Base-by-base conservation (phyloP, 2,888 invertebrate genomes). In the Anoplius nigerrimus region DNA sequence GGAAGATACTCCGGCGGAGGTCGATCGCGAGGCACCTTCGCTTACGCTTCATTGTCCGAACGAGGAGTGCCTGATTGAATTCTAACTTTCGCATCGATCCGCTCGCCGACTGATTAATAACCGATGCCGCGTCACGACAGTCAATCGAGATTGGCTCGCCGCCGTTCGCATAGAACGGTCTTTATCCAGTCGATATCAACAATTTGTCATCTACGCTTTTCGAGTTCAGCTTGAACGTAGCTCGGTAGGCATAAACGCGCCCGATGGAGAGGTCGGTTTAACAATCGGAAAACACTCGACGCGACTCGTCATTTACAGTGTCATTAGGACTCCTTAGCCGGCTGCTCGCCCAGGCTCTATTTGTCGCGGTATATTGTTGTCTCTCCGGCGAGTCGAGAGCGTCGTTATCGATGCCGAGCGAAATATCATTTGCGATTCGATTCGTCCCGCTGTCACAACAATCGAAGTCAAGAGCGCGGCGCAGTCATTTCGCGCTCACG, bases 391-490 rank as follows among this genome's bases (percentile, higher is more conserved):
- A 8, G n/a, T 46, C 51, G 16, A 56, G 46, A 62, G 63, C 21
- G 51, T 62, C 27, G 43, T 63, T 66, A 66, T 66, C 18, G 45
- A 13, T n/a, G 58, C 53, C 48, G 62, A 27, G 46, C 27, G 45
- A 45, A n/a, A 43, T 42, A 62, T 61, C 48, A 63, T 56, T 58
- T 55, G 27, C 60, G 65, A 67, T 63, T 63, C 56, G 57, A 61
- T 69, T 59, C 61, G 53, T n/a, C 61, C 58, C 62, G 34, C 27
- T 60, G 46, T 59, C 55, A 48, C 70, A 65, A 67, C 78, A 67
- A 70, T 72, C 64, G 57, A n/a, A 46, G 54, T 52, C 52, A 66
- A 56, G 66, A 69, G 62, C 45, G 45, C 21, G 18, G 15, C 24
- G 43, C 4, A 56, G 67, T 54, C 60, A 65, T 60, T 69, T 69